A percentile compares a stretch with the other conserved stretches of the same genome.
phyloP scores from a whole-genome alignment of 2,113 vertebrate species.

The Camarhynchus parvulus region DNA sequence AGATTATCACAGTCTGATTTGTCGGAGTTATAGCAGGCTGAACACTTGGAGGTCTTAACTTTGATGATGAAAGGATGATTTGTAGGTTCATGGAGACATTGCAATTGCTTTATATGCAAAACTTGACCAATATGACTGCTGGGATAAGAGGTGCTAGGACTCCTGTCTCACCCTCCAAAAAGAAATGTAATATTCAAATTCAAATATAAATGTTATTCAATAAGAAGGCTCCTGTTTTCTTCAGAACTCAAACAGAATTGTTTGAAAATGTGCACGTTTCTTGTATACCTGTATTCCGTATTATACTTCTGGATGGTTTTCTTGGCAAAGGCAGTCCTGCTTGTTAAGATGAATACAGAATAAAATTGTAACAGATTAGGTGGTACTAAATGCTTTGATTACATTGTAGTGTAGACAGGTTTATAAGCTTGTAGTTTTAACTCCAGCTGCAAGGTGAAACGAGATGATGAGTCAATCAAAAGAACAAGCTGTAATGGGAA shows the following conservation, averaged over 20 bases:
- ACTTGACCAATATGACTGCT: not conserved
- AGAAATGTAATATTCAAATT: not conserved
- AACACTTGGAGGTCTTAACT: not conserved
- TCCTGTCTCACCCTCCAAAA: not conserved
- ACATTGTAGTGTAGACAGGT: not conserved
- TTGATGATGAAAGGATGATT: not conserved
- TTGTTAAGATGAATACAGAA: not conserved
- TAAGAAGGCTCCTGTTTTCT: not conserved
- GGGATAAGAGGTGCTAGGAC: not conserved
- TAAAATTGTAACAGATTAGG: not conserved
- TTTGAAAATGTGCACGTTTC: not conserved
- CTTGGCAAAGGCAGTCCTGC: not conserved
- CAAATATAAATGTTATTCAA: not conserved
- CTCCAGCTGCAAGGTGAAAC: not conserved
- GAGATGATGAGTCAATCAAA: not conserved
- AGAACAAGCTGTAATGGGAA: not conserved
- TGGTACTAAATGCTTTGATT: not conserved
- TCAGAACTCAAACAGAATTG: not conserved
- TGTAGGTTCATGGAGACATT: not conserved
- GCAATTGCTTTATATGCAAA: not conserved
- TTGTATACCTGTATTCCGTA: not conserved
- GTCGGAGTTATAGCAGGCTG: not conserved
- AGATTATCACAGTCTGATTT: not conserved
- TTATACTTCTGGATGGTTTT: not conserved
- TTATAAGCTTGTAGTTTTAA: not conserved